Evolutionary conservation across 2,113 vertebrate genomes (phyloP).

Genomic region (Ameiurus melas): DNA sequence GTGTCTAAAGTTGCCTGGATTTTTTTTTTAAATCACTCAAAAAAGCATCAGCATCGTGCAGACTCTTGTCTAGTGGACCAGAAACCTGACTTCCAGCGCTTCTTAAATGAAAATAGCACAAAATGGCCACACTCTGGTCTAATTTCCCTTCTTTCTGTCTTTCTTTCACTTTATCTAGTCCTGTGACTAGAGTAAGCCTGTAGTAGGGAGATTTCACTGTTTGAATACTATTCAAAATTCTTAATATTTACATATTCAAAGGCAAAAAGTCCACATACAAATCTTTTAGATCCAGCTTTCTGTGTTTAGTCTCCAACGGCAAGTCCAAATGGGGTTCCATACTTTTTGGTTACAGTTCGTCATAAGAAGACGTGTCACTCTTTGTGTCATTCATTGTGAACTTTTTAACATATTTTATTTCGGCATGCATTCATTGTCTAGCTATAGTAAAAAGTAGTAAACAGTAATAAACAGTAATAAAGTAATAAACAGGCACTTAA

Average conservation of each 20-base stretch:
- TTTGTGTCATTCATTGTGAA: neutral
- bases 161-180: neutral
- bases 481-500: neutral
- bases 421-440: too few species aligned
- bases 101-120: neutral
- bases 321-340: neutral
- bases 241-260: slow-evolving; percentile 5
- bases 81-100: neutral
- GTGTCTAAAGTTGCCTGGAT: neutral
- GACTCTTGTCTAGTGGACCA: neutral
- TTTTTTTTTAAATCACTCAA: neutral
- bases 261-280: neutral
- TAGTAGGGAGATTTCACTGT: neutral
- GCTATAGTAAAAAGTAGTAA: too few species aligned
- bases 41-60: neutral
- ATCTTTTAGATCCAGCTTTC: neutral
- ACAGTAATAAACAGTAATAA: too few species aligned
- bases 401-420: neutral
- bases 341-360: neutral
- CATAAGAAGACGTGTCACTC: too few species aligned
- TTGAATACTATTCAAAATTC: neutral
- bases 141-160: neutral
- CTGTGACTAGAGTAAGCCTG: neutral
- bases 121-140: neutral
- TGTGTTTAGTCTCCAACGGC: neutral